A percentile compares a stretch with the other conserved stretches of the same genome.
Conservation (phyloP, 2,113 vertebrate genomes). For the Bubalus kerabau region DNA sequence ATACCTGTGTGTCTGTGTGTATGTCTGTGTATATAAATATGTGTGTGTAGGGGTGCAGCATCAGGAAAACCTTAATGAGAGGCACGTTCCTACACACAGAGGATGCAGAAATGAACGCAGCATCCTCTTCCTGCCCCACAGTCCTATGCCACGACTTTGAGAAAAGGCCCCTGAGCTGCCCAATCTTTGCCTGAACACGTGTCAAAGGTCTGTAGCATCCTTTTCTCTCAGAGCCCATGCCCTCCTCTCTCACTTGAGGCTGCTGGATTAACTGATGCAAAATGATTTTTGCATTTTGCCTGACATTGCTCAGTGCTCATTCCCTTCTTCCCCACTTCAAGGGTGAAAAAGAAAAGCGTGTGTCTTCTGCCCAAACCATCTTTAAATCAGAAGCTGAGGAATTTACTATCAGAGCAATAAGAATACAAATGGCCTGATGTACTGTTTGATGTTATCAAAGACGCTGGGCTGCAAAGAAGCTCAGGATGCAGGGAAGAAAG, state of each 20-base stretch:
- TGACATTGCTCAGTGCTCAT: background rate
- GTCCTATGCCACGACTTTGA: background rate
- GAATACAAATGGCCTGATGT: background rate
- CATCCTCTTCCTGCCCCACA: background rate
- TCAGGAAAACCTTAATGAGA: background rate
- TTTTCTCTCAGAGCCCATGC: background rate
- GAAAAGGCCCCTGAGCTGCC: background rate
- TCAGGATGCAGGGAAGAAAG: background rate
- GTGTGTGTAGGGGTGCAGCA: background rate
- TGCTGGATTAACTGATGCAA: background rate
- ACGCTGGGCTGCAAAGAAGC: background rate
- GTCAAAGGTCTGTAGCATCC: background rate
- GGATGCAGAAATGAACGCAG: background rate
- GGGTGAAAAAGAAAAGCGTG: background rate
- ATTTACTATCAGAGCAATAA: conserved; percentile 28
- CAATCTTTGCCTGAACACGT: background rate
- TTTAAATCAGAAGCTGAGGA: background rate
- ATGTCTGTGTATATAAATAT: background rate
- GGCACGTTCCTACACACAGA: background rate
- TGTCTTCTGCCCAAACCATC: background rate
- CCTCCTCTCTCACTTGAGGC: background rate
- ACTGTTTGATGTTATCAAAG: conserved; percentile 29
- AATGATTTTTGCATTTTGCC: background rate
- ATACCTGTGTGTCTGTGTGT: background rate
- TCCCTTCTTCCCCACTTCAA: background rate